These are phyloP conservation scores for Tauraco hartlaubi DNA, from an alignment of 2,797 vertebrate species.

Conservation along the genomic window DNA sequence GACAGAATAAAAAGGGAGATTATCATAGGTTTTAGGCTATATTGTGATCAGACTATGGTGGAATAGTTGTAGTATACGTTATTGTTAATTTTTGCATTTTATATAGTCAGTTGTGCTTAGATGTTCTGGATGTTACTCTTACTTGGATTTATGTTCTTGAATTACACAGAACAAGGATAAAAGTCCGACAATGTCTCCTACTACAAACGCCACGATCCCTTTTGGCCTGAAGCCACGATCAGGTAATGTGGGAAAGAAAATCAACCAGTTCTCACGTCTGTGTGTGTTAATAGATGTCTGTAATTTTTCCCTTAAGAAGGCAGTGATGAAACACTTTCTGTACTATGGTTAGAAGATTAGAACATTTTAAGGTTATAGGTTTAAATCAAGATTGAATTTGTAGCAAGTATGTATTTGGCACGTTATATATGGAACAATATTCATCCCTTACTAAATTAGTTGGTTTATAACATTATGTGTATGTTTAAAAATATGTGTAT, in stretches of 20 bases:
- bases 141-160: slow-evolving; percentile 41
- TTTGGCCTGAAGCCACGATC: slow-evolving; percentile 95
- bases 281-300: neutral
- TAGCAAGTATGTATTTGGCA: neutral
- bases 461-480: neutral
- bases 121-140: neutral
- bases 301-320: neutral
- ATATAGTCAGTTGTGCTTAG: neutral
- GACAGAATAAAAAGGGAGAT: neutral
- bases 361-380: neutral
- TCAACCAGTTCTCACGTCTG: neutral
- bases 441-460: neutral
- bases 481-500: neutral
- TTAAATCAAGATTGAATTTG: neutral
- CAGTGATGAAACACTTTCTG: neutral
- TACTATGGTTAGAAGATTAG: neutral
- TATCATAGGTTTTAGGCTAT: neutral
- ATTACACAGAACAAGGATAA: slow-evolving; percentile 81
- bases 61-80: neutral
- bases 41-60: neutral
- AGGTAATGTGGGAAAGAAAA: slow-evolving; percentile 81
- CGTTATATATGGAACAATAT: neutral
- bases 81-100: neutral
- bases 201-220: slow-evolving; percentile 78
- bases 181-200: slow-evolving; percentile 77